Percentiles rank a stretch among this genome's conserved stretches.
These are phyloP conservation scores for Nettapus auritus DNA, from an alignment of 2,113 vertebrate species.

Conservation along the genomic window DNA sequence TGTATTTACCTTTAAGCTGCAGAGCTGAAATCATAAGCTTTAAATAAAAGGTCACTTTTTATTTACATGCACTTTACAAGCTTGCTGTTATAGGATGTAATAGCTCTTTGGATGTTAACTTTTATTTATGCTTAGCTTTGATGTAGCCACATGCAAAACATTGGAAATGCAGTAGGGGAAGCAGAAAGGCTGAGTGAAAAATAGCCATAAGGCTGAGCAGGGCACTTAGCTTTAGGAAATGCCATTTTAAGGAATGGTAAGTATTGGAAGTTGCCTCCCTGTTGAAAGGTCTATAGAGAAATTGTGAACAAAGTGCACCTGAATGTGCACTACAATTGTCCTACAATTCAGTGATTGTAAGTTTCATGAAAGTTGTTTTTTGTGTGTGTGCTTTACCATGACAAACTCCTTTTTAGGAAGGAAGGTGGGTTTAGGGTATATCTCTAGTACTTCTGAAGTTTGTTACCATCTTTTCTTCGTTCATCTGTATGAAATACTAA, in stretches of 20 bases:
- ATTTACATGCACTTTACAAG: neutral
- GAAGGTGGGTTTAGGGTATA: neutral
- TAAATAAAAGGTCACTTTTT: neutral
- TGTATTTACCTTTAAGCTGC: neutral
- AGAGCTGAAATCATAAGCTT: neutral
- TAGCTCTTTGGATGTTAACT: neutral
- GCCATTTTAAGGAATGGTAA: neutral
- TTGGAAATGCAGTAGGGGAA: neutral
- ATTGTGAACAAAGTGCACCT: neutral
- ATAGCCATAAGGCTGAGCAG: neutral
- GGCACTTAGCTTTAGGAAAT: neutral
- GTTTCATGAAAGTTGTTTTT: neutral
- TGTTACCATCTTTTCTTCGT: neutral
- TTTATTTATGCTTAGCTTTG: neutral
- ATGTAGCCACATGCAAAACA: constrained; percentile 37
- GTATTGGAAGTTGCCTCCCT: neutral
- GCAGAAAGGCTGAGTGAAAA: neutral
- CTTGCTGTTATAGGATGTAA: neutral
- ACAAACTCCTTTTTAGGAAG: neutral
- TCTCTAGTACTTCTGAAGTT: neutral
- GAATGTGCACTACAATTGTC: neutral
- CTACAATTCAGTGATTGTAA: neutral
- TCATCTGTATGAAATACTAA: neutral
- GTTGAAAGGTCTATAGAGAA: neutral
- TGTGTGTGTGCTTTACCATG: neutral